Evolutionary conservation across 2,888 invertebrate species (phyloP), one percentile per base, ranked within the genome.

Genomic region (Matsumyia berberina): DNA sequence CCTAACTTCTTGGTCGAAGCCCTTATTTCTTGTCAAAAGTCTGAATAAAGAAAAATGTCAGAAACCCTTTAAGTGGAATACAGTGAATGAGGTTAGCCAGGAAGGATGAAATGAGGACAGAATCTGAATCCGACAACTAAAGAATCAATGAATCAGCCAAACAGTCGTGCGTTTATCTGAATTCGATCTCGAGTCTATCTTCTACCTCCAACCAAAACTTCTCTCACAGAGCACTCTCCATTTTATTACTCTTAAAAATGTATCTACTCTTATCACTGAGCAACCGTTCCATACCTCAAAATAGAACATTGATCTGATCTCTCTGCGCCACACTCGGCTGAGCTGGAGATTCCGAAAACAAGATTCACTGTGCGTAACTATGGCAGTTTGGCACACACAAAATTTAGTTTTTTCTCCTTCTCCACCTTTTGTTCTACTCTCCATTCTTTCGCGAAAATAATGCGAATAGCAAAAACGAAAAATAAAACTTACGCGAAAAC

Each of bases 401-500:
- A 64, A 64, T 31, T 67, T 67, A 39, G 24, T 51, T 37, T 37
- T 19, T 12, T 66, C 51, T 53, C 39, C 49, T 15, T 42, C 51
- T 67, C 17, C 55, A 15, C 39, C 17, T 53, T 31, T 42, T 53
- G 31, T 67, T 53, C 37, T 33, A 35, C n/a, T 31, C 17, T 69
- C 55, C 7, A 29, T 15, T 33, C 6, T 35, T 44, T 57, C 19
- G 39, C 69, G 24, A 33, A 70, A 57, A 49, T 12, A 44, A 60
- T 12, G 57, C 29, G 29, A 12, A 51, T 51, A 29, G 12, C 29
- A 29, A 51, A 29, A 15, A 17, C n/a, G 11, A 57, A 57, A 37
- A 33, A 62, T 44, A 42, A 15, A 15, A 64, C 19, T 49, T 49
- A 67, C 73, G 55, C 53, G 55, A 55, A 57, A 33, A 35, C 33